Base-by-base conservation (phyloP, 1,140 invertebrate species). In the Hyles vespertilio region DNA sequence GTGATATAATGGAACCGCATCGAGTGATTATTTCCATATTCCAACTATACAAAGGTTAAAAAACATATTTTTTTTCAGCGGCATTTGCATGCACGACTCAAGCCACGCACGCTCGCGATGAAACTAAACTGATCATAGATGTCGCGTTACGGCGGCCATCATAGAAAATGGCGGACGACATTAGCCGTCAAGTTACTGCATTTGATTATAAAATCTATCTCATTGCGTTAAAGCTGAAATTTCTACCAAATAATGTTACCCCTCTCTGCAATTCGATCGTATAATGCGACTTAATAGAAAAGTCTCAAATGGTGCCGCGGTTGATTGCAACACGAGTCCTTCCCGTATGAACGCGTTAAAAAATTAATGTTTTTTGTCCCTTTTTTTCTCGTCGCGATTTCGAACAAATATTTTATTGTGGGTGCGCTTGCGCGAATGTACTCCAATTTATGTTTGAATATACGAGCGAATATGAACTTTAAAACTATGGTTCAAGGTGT, bases 41-140 rank as follows among this genome's bases (percentile, higher is more conserved):
- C 63, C 47, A 48, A 74, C 70, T 56, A 71, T 81, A 84, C 76
- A 81, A 82, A 73, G 72, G 77, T 79, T 75, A 65, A 74, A 81
- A 84, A 81, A n/a, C n/a, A n/a, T 73, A 87, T 54, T 77, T 79
- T 69, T 63, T 53, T 22, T 22, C 22, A 22, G 49, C 60, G 49
- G 53, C 59, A 52, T 48, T 58, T 51, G 47, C 47, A 64, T 49
- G 60, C 71, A 69, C 80, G 72, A 79, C 80, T 59, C 64, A 45
- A 71, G 63, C 70, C 64, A 61, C 51, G 62, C 69, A 72, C 67
- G 78, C 65, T 76, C 72, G 74, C 76, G 73, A 74, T 85, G 81
- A 82, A 78, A 87, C 84, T 87, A 83, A 84, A 84, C 71, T 77
- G 59, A 50, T 62, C 66, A 82, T 82, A 87, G 84, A 87, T 87